Percentiles rank a stretch among this genome's conserved stretches.
Conservation (phyloP, 2,888 invertebrate species). For the Galerucella calmariensis region DNA sequence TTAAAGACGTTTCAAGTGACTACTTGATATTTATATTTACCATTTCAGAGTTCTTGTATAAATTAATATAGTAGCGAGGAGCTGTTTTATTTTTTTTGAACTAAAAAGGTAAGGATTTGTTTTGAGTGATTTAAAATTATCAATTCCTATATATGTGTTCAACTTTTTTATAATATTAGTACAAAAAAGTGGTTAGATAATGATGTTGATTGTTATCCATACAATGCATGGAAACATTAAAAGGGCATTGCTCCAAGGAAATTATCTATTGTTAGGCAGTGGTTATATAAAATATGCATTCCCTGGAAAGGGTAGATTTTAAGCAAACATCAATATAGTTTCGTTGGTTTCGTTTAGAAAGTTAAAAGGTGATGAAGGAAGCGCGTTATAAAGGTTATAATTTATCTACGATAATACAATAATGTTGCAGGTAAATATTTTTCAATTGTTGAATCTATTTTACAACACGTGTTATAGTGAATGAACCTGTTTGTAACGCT, state of each 20-base stretch:
- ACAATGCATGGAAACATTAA: slow-evolving; percentile 1
- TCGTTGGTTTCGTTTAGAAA: not conserved
- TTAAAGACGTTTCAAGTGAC: not conserved
- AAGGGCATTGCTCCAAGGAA: slow-evolving; percentile 7
- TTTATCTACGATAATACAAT: not conserved
- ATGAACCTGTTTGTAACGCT: not conserved
- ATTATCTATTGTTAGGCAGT: not conserved
- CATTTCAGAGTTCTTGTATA: not conserved
- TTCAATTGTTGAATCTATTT: not conserved
- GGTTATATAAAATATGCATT: slow-evolving; percentile 15
- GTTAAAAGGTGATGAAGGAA: not conserved
- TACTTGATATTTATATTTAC: not conserved
- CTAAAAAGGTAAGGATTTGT: no score
- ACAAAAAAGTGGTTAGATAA: no score
- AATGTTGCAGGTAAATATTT: not conserved
- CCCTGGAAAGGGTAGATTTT: not conserved
- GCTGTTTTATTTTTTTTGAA: not conserved
- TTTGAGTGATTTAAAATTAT: no score
- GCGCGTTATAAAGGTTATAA: not conserved
- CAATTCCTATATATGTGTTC: no score
- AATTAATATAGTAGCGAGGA: not conserved
- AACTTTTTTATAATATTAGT: no score
- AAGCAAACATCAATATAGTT: not conserved
- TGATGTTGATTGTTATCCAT: not conserved
- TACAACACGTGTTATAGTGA: no score